Evolutionary conservation across 2,888 invertebrate species (phyloP).

Genomic region (Nasonia oneida): DNA sequence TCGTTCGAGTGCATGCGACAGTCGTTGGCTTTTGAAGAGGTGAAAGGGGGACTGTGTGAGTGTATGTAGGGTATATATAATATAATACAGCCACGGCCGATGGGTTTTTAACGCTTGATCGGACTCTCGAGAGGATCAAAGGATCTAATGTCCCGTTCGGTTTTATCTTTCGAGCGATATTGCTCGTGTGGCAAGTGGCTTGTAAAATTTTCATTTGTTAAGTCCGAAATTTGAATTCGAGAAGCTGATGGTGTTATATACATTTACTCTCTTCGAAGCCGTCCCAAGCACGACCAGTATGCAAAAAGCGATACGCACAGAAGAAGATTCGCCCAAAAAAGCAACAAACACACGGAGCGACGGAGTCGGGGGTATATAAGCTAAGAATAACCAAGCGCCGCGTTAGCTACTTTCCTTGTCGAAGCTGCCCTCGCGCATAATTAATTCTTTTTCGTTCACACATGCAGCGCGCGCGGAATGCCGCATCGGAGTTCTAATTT

Average conservation of each 20-base stretch:
- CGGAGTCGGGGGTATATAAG: background rate
- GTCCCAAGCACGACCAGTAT: background rate
- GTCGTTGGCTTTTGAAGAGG: conserved; percentile 8
- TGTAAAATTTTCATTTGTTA: background rate
- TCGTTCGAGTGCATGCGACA: background rate
- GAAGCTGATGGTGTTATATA: background rate
- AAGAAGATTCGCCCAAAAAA: background rate
- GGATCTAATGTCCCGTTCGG: background rate
- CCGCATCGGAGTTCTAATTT: background rate
- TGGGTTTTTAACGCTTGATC: conserved; percentile 3
- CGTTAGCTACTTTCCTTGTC: conserved; percentile 7
- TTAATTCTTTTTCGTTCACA: conserved; percentile 6
- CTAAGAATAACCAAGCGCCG: background rate
- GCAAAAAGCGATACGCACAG: conserved; percentile 1
- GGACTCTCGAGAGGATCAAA: conserved; percentile 12
- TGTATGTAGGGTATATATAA: too few relatives aligned
- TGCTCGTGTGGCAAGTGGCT: background rate
- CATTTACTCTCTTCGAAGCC: background rate
- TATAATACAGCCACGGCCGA: background rate
- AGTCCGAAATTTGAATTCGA: background rate
- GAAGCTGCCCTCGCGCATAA: background rate
- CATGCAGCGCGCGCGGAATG: background rate
- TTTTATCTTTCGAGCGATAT: background rate
- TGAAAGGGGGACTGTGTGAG: background rate
- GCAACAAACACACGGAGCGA: background rate